Evolutionary conservation across 2,113 vertebrate genomes (phyloP).

Genomic region (Penelope pileata): DNA sequence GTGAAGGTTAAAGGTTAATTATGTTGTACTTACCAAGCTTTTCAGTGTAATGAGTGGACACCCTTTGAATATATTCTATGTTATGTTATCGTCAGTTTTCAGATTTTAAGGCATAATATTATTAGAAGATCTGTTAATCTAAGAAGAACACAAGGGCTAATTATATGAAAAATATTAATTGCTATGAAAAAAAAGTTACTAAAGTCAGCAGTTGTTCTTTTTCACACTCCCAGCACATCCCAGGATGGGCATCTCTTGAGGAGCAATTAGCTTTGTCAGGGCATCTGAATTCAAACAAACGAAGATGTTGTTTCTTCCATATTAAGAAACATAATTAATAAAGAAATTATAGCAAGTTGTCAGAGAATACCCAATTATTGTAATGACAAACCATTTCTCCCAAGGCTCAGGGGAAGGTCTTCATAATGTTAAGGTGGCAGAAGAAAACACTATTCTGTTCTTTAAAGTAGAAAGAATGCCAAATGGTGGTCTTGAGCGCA

Average conservation of each 20-base stretch:
- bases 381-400: constrained; percentile 50
- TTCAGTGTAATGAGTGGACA: constrained; percentile 12
- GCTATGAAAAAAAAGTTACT: constrained; percentile 54
- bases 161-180: constrained; percentile 73
- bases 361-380: constrained; percentile 61
- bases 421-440: background rate
- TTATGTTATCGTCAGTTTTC: background rate
- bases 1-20: constrained; percentile 32
- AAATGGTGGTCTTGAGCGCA: background rate
- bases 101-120: constrained; percentile 52
- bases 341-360: constrained; percentile 68
- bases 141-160: constrained; percentile 61
- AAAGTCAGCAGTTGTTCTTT: constrained; percentile 73
- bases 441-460: background rate
- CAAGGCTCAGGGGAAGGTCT: constrained; percentile 48
- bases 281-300: constrained; percentile 59
- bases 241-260: constrained; percentile 59
- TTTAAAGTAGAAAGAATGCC: background rate
- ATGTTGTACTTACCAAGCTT: constrained; percentile 23
- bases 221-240: constrained; percentile 50
- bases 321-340: constrained; percentile 73
- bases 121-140: constrained; percentile 67
- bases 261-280: constrained; percentile 73
- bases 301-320: constrained; percentile 51
- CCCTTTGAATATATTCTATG: background rate